Base-by-base conservation (phyloP, 2,797 vertebrate genomes). In the Xiphorhynchus erythropygius region DNA sequence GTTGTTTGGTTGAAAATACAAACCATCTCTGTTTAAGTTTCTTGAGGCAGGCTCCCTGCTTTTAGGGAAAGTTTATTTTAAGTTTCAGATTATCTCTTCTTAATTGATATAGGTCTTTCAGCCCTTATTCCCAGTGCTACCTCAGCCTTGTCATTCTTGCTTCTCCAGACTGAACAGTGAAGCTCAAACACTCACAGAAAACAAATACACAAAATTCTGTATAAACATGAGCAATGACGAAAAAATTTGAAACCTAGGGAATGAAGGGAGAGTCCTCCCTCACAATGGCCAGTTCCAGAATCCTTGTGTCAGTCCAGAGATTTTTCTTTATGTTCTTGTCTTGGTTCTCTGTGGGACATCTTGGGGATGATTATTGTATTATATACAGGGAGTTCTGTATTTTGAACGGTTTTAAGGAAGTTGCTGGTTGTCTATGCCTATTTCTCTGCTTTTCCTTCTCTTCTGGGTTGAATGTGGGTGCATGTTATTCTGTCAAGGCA, bases 401-500 rank as follows among this genome's bases (percentile, higher is more conserved):
- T 11, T 41, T 53, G 50, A 30, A 22, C 18, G 24, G 30, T 57
- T 73, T 73, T 76, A 42, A 70, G 35, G 27, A 65, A 44, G 57
- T 21, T 64, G 28, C 44, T 83, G 41, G 8, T 62, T 89, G 13
- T 60, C 49, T 60, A 0, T 86, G 19, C 22, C 37, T 3, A 5
- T 56, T 94, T 56, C 39, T 56, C 57, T 81, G 32, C 21, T 78
- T 68, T 85, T 87, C 11, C 28, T 46, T 75, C 69, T 70, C 21
- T 11, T 50, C 8, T 60, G 50, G 65, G 27, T 42, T 78, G 57
- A 60, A 25, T 53, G 10, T 30, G 18, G 23, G 28, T 53, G 23
- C 1, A 0, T 75, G 46, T 53, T 9, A 30, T 68, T 81, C 28
- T 5, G 1, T 67, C 21, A 33, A 49, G 62, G 13, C 11, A 2